Conservation (phyloP, 2,797 vertebrate genomes). For the Leptatherina wallacei region DNA sequence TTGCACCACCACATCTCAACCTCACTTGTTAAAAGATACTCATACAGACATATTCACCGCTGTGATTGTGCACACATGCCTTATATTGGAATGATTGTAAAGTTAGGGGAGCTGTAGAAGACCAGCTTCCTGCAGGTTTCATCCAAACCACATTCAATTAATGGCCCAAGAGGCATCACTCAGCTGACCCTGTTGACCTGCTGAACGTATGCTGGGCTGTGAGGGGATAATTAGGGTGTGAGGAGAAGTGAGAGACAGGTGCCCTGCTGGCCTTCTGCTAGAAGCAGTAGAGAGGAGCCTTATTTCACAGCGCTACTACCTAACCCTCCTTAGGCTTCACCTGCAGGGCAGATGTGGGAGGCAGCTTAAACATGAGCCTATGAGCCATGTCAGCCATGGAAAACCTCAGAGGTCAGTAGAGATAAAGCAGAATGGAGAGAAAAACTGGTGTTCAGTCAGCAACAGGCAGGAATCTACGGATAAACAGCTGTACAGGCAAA, state of each 20-base stretch:
- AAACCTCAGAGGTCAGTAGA: constrained; percentile 57
- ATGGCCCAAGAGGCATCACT: constrained; percentile 69
- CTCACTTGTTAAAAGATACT: constrained; percentile 38
- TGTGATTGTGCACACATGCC: constrained; percentile 50
- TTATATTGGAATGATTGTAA: constrained; percentile 40
- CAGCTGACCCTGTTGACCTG: constrained; percentile 77
- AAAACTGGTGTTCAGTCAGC: constrained; percentile 36
- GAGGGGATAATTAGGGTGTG: constrained; percentile 82
- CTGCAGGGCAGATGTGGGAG: constrained; percentile 75
- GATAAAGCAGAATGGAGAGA: constrained; percentile 46
- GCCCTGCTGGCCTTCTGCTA: constrained; percentile 62
- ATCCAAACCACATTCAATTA: constrained; percentile 81
- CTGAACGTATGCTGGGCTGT: constrained; percentile 62
- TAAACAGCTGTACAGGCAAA: constrained; percentile 44
- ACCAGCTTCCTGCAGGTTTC: constrained; percentile 65
- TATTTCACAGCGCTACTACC: constrained; percentile 60
- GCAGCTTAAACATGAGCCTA: constrained; percentile 74
- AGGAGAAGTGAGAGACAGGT: constrained; percentile 76
- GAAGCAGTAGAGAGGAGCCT: constrained; percentile 53
- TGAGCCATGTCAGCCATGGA: constrained; percentile 56
- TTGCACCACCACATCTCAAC: constrained; percentile 32
- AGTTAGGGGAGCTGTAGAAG: constrained; percentile 56
- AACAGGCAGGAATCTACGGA: constrained; percentile 49
- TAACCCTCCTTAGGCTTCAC: constrained; percentile 71
- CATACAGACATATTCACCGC: constrained; percentile 43